A percentile compares a stretch with the other conserved stretches of the same genome.
Conservation (phyloP, 2,797 vertebrate species). For the Argya squamiceps region DNA sequence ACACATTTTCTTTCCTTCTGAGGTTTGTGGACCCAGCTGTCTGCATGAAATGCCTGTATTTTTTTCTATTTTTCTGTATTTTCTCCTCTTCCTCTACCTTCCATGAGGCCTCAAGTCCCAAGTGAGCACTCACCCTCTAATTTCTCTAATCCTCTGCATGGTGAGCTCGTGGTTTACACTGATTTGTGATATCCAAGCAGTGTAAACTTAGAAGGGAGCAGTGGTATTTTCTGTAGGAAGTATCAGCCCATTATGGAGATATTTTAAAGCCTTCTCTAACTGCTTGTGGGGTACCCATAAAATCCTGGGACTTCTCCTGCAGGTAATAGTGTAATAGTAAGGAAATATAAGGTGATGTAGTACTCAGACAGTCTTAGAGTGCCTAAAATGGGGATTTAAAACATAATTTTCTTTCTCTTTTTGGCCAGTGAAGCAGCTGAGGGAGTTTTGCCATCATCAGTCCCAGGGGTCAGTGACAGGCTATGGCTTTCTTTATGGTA, state of each 20-base stretch:
- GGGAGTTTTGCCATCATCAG: background rate
- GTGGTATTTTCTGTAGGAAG: background rate
- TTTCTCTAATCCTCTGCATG: background rate
- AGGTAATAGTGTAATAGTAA: background rate
- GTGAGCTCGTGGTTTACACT: background rate
- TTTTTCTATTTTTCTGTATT: background rate
- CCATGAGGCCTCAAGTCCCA: background rate
- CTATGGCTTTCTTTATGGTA: background rate
- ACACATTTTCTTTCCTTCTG: background rate
- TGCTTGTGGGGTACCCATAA: background rate
- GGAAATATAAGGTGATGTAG: background rate
- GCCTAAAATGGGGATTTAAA: background rate
- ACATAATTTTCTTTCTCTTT: background rate
- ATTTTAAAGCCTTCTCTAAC: background rate
- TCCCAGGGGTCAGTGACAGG: background rate
- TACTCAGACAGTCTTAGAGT: background rate
- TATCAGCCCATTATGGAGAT: background rate
- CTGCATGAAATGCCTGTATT: fast-evolving
- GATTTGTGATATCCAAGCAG: background rate
- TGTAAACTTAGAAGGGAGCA: background rate
- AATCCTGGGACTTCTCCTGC: background rate
- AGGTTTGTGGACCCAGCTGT: background rate
- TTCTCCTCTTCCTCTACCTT: background rate
- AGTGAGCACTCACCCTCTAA: background rate
- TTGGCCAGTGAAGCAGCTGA: background rate